Conservation (phyloP, 2,113 vertebrate genomes). For the Clinocottus analis region DNA sequence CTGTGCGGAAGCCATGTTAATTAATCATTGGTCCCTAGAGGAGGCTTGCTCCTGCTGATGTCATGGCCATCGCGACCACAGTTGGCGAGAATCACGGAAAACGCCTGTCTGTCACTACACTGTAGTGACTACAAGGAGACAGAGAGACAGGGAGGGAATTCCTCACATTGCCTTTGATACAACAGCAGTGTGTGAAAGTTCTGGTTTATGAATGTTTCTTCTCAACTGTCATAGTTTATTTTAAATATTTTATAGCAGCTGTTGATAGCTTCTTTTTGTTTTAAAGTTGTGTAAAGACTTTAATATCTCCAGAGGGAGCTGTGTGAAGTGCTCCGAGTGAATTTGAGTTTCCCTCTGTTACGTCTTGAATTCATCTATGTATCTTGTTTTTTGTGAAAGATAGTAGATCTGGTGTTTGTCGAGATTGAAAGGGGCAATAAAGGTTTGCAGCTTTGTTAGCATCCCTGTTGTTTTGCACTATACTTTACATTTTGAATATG, state of each 20-base stretch:
- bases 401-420: too few relatives aligned
- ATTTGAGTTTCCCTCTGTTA: too few relatives aligned
- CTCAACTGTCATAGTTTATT: not conserved
- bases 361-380: too few relatives aligned
- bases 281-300: not conserved
- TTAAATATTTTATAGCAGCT: not conserved
- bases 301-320: not conserved
- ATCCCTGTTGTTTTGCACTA: too few relatives aligned
- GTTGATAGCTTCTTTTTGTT: not conserved
- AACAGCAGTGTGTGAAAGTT: not conserved
- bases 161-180: conserved; percentile 14
- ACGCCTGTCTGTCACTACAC: conserved; percentile 22
- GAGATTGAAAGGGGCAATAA: too few relatives aligned
- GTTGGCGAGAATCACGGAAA: conserved; percentile 46
- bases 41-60: conserved; percentile 56
- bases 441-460: too few relatives aligned
- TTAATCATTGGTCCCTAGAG: conserved; percentile 74
- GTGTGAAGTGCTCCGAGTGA: not conserved
- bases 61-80: conserved; percentile 36
- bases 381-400: too few relatives aligned
- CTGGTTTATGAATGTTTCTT: not conserved
- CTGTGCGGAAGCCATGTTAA: conserved; percentile 72
- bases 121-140: not conserved
- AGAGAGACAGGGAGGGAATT: conserved; percentile 36
- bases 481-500: too few relatives aligned